Evolutionary conservation across 1,140 invertebrate species (phyloP).

Genomic region (Drosophila mauritiana): DNA sequence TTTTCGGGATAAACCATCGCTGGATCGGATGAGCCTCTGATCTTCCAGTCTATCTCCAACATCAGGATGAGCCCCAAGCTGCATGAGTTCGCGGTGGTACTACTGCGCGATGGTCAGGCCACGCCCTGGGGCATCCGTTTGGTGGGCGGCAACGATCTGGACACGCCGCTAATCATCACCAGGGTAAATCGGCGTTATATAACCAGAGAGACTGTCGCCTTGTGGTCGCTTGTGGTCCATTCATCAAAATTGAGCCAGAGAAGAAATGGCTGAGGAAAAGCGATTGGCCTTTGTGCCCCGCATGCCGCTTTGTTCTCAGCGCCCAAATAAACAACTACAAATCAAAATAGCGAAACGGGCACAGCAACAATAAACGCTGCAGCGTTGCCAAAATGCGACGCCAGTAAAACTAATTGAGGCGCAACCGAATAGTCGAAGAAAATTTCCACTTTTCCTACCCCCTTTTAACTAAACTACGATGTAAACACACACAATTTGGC

Average conservation of each 20-base stretch:
- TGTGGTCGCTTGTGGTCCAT: constrained; percentile 48
- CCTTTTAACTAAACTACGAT: constrained; percentile 10
- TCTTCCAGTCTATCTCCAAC: background rate
- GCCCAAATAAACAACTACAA: constrained; percentile 65
- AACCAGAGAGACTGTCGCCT: constrained; percentile 56
- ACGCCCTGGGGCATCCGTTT: constrained; percentile 96
- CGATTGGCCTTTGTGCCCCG: constrained; percentile 67
- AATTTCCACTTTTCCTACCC: constrained; percentile 2
- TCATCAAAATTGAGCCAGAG: constrained; percentile 49
- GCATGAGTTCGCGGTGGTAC: constrained; percentile 90
- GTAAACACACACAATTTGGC: constrained; percentile 58
- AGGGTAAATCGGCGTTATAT: constrained; percentile 87
- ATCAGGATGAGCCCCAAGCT: constrained; percentile 86
- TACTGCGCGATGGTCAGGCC: constrained; percentile 90
- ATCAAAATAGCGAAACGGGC: constrained; percentile 72
- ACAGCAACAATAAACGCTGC: constrained; percentile 32
- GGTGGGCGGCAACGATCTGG: constrained; percentile 94
- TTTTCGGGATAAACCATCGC: constrained; percentile 16
- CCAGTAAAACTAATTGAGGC: constrained; percentile 81
- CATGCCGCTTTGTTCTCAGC: constrained; percentile 34
- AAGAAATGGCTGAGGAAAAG: constrained; percentile 36
- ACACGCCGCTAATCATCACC: constrained; percentile 94
- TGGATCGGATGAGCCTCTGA: constrained; percentile 13
- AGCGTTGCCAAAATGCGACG: constrained; percentile 47
- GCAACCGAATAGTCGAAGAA: constrained; percentile 45